Conservation (phyloP, 2,113 vertebrate species). For the Phaethornis superciliosus region DNA sequence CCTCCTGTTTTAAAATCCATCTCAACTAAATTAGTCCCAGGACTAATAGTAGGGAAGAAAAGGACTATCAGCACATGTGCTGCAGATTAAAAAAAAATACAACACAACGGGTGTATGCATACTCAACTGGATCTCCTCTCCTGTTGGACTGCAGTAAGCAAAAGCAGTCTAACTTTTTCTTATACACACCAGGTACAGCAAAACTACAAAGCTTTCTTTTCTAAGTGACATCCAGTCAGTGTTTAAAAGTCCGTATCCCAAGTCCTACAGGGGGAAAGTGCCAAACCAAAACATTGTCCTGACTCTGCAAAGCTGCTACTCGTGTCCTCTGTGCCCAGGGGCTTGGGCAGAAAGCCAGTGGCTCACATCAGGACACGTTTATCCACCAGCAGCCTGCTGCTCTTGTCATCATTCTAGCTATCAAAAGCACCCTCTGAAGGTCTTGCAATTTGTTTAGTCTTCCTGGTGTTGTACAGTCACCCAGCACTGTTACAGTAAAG, state of each 20-base stretch:
- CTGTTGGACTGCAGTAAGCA: neutral
- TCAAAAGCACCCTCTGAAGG: neutral
- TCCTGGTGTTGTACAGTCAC: neutral
- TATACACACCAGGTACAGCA: neutral
- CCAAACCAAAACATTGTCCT: neutral
- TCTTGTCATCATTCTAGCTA: neutral
- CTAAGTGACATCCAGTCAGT: neutral
- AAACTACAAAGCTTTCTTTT: slow-evolving; percentile 11
- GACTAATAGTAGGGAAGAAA: neutral
- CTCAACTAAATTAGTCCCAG: neutral
- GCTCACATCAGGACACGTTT: neutral
- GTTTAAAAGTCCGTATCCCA: neutral
- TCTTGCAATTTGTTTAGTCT: neutral
- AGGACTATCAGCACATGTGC: neutral
- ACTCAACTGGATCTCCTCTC: neutral
- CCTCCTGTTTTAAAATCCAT: neutral
- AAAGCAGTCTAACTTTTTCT: slow-evolving; percentile 21
- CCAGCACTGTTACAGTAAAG: neutral
- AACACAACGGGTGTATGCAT: slow-evolving; percentile 18
- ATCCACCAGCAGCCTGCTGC: neutral
- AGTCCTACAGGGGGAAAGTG: neutral
- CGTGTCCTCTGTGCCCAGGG: neutral
- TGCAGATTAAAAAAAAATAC: neutral
- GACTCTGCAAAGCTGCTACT: neutral
- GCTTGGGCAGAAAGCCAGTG: neutral